A percentile compares a stretch with the other conserved stretches of the same genome.
phyloP scores from a whole-genome alignment of 2,888 invertebrate genomes.

The Crepidodera aurea region DNA sequence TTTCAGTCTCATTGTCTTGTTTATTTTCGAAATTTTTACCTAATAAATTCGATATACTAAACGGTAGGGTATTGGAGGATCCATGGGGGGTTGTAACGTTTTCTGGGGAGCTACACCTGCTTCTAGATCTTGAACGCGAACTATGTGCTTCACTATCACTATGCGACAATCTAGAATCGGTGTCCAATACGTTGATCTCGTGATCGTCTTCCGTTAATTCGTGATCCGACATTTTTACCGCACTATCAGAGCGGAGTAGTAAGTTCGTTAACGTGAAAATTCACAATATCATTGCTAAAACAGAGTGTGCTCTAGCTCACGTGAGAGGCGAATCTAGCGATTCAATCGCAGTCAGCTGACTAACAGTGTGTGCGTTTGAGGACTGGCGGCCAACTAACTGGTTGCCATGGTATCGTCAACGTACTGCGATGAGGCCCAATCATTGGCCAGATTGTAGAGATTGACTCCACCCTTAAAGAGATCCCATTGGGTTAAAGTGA shows the following conservation, averaged over 20 bases:
- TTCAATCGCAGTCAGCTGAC: conserved; percentile 1
- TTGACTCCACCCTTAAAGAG: conserved; percentile 56
- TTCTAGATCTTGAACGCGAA: conserved; percentile 57
- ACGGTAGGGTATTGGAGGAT: conserved; percentile 71
- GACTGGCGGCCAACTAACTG: conserved; percentile 55
- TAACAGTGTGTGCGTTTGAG: conserved; percentile 11
- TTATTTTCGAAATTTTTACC: conserved; percentile 80
- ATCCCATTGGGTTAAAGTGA: conserved; percentile 63
- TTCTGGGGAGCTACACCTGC: conserved; percentile 60
- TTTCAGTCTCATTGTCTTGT: conserved; percentile 54
- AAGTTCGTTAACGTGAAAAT: not conserved
- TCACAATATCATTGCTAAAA: not conserved
- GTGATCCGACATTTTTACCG: conserved; percentile 57
- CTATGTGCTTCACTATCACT: conserved; percentile 72
- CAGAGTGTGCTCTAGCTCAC: not conserved
- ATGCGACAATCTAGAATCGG: conserved; percentile 69
- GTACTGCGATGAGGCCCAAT: conserved; percentile 55
- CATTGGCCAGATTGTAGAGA: conserved; percentile 58
- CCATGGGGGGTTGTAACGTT: conserved; percentile 62
- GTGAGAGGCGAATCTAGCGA: not conserved
- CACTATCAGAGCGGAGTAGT: conserved; percentile 1
- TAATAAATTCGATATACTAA: conserved; percentile 82
- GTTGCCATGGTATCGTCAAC: conserved; percentile 61
- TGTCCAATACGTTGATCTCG: conserved; percentile 73
- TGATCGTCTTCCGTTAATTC: conserved; percentile 67